Conservation (phyloP, 2,888 invertebrate genomes). For the Drosophila falleni region DNA sequence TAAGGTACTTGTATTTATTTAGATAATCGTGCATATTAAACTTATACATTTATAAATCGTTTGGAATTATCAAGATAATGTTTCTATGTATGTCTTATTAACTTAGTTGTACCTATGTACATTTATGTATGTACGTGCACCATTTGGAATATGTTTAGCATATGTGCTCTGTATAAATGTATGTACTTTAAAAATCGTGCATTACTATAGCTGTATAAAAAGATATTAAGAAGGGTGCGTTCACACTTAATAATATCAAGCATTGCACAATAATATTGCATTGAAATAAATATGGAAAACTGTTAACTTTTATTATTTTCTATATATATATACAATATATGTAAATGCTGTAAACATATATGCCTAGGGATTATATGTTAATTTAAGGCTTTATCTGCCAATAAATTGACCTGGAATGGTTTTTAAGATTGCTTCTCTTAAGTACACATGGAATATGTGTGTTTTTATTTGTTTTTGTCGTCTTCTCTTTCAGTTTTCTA, state of each 20-base stretch:
- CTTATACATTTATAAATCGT: slow-evolving; percentile 29
- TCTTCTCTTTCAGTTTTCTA: not conserved
- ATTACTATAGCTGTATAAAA: slow-evolving; percentile 5
- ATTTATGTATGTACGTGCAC: slow-evolving; percentile 13
- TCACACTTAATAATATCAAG: slow-evolving; percentile 20
- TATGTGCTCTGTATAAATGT: slow-evolving; percentile 7
- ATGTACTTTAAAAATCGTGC: slow-evolving; percentile 48
- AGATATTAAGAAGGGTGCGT: slow-evolving; percentile 16
- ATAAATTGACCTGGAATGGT: slow-evolving; percentile 40
- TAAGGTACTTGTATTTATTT: slow-evolving; percentile 50
- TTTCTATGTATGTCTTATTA: not conserved
- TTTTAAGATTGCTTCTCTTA: slow-evolving; percentile 27
- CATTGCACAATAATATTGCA: slow-evolving; percentile 7
- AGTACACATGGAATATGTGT: slow-evolving; percentile 17
- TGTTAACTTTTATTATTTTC: not conserved
- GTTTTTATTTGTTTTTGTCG: not conserved
- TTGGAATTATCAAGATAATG: slow-evolving; percentile 13
- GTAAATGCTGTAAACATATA: not conserved
- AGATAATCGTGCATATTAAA: slow-evolving; percentile 30
- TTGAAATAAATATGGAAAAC: slow-evolving; percentile 16
- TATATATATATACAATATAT: not conserved
- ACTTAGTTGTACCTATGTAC: slow-evolving; percentile 7
- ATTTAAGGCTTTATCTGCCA: not conserved
- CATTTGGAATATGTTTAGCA: slow-evolving; percentile 17
- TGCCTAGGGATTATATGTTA: not conserved